These are phyloP conservation scores for Boleophthalmus pectinirostris DNA, from an alignment of 2,113 vertebrate genomes.

Conservation along the genomic window DNA sequence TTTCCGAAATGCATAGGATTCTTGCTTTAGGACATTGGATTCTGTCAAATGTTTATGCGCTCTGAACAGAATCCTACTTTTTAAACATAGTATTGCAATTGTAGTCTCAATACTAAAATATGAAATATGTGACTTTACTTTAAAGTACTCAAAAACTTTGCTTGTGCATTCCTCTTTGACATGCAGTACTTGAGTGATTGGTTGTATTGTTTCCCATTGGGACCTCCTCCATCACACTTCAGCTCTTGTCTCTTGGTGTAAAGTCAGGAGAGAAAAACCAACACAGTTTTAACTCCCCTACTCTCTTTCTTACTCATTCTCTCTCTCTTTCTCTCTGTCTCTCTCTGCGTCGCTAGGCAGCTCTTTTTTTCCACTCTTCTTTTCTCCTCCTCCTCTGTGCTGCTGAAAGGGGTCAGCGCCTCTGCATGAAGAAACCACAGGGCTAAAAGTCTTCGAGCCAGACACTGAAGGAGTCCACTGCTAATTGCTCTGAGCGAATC, in stretches of 20 bases:
- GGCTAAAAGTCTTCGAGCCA: constrained; percentile 71
- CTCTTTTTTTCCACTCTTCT: constrained; percentile 49
- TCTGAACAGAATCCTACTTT: too few species aligned
- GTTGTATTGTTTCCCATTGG: constrained; percentile 52
- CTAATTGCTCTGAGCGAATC: constrained; percentile 75
- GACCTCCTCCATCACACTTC: constrained; percentile 58
- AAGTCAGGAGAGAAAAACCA: constrained; percentile 72
- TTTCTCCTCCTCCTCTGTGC: constrained; percentile 63
- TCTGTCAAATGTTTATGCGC: too few species aligned
- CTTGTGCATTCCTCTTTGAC: not conserved
- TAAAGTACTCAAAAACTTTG: too few species aligned
- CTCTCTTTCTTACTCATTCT: constrained; percentile 59
- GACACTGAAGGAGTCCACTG: constrained; percentile 74
- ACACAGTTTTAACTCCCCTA: constrained; percentile 60
- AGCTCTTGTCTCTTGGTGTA: constrained; percentile 62
- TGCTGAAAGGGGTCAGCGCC: constrained; percentile 75
- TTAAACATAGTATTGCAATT: too few species aligned
- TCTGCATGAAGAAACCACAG: constrained; percentile 72
- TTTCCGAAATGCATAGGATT: too few species aligned
- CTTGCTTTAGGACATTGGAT: too few species aligned
- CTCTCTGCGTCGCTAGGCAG: constrained; percentile 68
- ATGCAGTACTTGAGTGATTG: constrained; percentile 30
- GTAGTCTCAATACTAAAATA: too few species aligned
- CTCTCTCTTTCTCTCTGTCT: constrained; percentile 57
- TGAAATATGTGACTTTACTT: too few species aligned